phyloP scores from a whole-genome alignment of 2,888 invertebrate genomes.

The Melanostoma scalare region DNA sequence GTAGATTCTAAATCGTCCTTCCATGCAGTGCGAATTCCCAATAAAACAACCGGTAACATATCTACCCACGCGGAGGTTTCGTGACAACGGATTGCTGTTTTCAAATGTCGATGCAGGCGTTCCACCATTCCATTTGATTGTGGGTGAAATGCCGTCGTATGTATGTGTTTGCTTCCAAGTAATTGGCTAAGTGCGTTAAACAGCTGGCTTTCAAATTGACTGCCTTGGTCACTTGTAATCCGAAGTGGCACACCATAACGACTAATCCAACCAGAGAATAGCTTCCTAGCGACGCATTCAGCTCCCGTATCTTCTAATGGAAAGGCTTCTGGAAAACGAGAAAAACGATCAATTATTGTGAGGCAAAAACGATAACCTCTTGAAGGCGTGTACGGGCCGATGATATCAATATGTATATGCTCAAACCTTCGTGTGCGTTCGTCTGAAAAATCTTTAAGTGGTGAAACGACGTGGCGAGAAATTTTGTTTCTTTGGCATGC shows the following conservation, averaged over 20 bases:
- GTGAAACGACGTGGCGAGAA: neutral
- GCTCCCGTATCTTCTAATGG: too few relatives aligned
- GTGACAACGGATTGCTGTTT: conserved; percentile 12
- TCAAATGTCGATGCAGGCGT: conserved; percentile 18
- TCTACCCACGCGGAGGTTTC: conserved; percentile 10
- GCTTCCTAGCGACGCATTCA: too few relatives aligned
- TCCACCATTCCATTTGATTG: conserved; percentile 28
- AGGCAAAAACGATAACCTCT: conserved; percentile 9
- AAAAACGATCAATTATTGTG: conserved; percentile 1
- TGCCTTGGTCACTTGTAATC: conserved; percentile 10
- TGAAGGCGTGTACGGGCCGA: neutral
- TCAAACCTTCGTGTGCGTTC: conserved; percentile 2
- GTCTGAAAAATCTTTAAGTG: neutral
- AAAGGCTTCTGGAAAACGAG: too few relatives aligned
- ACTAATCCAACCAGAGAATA: conserved; percentile 8
- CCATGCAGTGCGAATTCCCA: conserved; percentile 9
- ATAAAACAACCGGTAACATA: conserved; percentile 1
- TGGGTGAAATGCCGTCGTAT: conserved; percentile 4
- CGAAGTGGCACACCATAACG: conserved; percentile 18
- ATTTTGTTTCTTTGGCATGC: neutral
- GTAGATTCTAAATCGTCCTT: neutral
- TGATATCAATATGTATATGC: conserved; percentile 7
- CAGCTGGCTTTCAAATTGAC: conserved; percentile 26
- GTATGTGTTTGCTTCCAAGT: conserved; percentile 4
- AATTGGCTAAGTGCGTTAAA: conserved; percentile 15